phyloP scores from a whole-genome alignment of 2,113 vertebrate genomes.

The Carettochelys insculpta region DNA sequence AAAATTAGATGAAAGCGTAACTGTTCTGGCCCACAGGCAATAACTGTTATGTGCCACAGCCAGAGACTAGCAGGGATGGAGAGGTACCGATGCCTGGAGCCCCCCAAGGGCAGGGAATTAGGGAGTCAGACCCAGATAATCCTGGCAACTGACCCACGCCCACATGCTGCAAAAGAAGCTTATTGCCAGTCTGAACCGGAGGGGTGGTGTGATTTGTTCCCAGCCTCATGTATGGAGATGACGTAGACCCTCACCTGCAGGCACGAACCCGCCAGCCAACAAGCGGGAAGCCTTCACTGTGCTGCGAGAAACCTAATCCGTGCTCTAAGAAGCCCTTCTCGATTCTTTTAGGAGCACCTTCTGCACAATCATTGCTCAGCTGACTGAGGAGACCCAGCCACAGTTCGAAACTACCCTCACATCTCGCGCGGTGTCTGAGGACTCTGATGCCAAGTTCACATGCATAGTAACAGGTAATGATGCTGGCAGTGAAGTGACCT shows the following conservation, averaged over 20 bases:
- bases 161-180: too few relatives aligned
- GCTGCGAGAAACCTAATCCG: not conserved
- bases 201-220: not conserved
- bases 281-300: conserved; percentile 1
- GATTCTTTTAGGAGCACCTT: conserved; percentile 92
- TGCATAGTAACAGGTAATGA: conserved; percentile 94
- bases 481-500: not conserved
- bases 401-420: conserved; percentile 93
- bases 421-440: conserved; percentile 92
- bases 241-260: not conserved
- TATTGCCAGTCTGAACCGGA: too few relatives aligned
- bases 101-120: not conserved
- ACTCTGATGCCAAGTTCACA: conserved; percentile 92
- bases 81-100: not conserved
- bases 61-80: not conserved
- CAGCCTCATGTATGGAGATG: not conserved
- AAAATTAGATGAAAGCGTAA: not conserved
- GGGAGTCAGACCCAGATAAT: not conserved
- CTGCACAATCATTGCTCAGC: conserved; percentile 95
- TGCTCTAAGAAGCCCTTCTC: conserved; percentile 70
- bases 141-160: not conserved
- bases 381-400: conserved; percentile 96
- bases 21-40: not conserved
- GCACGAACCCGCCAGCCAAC: not conserved
- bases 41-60: not conserved